These are phyloP conservation scores for Anguilla pacifica DNA, from an alignment of 2,797 vertebrate species.

Conservation along the genomic window DNA sequence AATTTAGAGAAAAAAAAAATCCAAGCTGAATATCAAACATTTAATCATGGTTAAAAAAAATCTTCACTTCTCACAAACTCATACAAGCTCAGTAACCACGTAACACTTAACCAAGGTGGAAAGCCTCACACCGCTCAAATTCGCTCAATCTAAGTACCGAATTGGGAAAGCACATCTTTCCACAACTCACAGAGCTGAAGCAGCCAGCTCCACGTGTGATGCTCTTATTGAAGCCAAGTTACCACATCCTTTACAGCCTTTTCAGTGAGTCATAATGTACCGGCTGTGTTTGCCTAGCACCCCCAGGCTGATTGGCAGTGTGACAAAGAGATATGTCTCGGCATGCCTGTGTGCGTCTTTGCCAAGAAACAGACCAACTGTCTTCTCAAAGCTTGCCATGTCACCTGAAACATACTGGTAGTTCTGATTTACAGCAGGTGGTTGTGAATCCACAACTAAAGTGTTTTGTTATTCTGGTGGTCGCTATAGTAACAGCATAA, in stretches of 20 bases:
- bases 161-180: background rate
- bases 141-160: background rate
- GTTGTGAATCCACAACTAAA: background rate
- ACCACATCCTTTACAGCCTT: background rate
- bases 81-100: background rate
- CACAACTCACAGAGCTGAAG: background rate
- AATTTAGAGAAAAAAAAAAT: no score
- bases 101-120: slow-evolving; percentile 30
- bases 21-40: no score
- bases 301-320: background rate
- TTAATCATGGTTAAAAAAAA: no score
- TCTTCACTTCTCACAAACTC: background rate
- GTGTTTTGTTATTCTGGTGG: background rate
- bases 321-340: background rate
- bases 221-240: background rate
- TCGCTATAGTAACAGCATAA: background rate
- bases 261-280: background rate
- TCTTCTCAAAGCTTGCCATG: background rate
- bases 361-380: background rate
- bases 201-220: background rate
- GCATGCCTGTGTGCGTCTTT: background rate
- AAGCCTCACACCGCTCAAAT: background rate
- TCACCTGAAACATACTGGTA: background rate
- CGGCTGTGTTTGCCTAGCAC: background rate
- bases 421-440: background rate